phyloP scores from a whole-genome alignment of 2,113 vertebrate species.

The Pagrus major region DNA sequence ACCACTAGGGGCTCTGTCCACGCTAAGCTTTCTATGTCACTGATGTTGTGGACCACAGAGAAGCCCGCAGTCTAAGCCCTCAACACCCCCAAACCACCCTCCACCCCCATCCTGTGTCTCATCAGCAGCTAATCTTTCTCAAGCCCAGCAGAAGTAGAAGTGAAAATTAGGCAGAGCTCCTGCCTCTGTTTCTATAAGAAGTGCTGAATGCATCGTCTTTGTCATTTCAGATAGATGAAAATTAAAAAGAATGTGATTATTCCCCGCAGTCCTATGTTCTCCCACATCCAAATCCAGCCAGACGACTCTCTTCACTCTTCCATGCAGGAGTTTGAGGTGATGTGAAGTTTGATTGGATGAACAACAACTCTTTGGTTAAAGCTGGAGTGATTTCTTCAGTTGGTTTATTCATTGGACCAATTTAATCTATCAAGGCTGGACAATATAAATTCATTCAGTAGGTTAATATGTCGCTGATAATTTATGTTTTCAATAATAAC shows the following conservation, averaged over 20 bases:
- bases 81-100: neutral
- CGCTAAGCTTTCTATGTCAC: constrained; percentile 47
- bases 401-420: neutral
- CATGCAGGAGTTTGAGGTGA: neutral
- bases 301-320: neutral
- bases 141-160: constrained; percentile 12
- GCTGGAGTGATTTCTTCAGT: neutral
- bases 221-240: constrained; percentile 25
- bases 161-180: constrained; percentile 31
- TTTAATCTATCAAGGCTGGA: neutral
- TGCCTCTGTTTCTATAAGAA: neutral
- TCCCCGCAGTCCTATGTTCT: neutral
- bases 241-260: constrained; percentile 25
- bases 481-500: neutral
- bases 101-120: neutral
- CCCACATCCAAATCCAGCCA: neutral
- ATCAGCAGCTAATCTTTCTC: constrained; percentile 40
- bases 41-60: constrained; percentile 42
- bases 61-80: neutral
- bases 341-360: neutral
- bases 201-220: constrained; percentile 14
- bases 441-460: neutral
- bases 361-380: neutral
- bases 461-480: neutral
- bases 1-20: constrained; percentile 59